phyloP scores from a whole-genome alignment of 2,888 invertebrate genomes.

The Eledona agricola region DNA sequence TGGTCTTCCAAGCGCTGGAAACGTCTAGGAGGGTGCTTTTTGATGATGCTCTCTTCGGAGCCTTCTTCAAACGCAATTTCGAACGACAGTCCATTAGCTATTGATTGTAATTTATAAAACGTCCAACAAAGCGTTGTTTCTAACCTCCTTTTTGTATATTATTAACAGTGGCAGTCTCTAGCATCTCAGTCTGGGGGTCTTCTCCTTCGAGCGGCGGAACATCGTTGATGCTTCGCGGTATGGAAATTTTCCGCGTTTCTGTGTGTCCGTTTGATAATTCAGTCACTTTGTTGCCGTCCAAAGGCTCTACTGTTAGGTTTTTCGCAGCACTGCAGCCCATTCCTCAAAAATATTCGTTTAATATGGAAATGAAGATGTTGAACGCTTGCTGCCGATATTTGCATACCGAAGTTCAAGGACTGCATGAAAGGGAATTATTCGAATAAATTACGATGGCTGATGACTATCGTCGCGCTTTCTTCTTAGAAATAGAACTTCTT shows the following conservation, averaged over 20 bases:
- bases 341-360: constrained; percentile 35
- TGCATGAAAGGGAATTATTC: constrained; percentile 24
- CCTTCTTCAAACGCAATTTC: constrained; percentile 58
- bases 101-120: constrained; percentile 12
- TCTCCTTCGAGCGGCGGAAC: constrained; percentile 54
- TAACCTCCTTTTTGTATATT: constrained; percentile 57
- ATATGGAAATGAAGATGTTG: constrained; percentile 28
- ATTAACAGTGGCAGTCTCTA: constrained; percentile 52
- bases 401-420: constrained; percentile 35
- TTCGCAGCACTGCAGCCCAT: constrained; percentile 61
- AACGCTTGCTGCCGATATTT: constrained; percentile 18
- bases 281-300: constrained; percentile 48
- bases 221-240: constrained; percentile 46
- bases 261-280: constrained; percentile 42
- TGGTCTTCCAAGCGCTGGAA: constrained; percentile 74
- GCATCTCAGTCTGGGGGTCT: constrained; percentile 54
- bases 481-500: not conserved
- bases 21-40: constrained; percentile 73
- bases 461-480: constrained; percentile 12
- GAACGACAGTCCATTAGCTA: constrained; percentile 59
- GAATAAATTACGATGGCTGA: constrained; percentile 22
- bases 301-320: constrained; percentile 56
- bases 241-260: constrained; percentile 46
- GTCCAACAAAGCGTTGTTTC: constrained; percentile 12
- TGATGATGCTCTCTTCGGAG: constrained; percentile 61